Evolutionary conservation across 2,113 vertebrate genomes (phyloP).

Genomic region (Cyphomyrus plagiostoma): DNA sequence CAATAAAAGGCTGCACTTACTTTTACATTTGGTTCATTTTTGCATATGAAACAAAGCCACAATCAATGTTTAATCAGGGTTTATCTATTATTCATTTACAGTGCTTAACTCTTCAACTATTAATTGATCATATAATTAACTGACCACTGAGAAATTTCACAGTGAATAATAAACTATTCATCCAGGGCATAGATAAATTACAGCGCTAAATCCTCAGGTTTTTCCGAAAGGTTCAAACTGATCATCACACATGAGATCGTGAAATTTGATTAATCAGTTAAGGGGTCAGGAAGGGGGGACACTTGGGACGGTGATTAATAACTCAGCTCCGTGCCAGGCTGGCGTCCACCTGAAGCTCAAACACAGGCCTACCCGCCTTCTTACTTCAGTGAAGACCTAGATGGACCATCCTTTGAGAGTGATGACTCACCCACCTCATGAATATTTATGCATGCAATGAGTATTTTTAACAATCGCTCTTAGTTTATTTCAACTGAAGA

Average conservation of each 20-base stretch:
- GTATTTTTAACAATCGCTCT: conserved; percentile 18
- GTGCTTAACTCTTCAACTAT: conserved; percentile 11
- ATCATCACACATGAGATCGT: background rate
- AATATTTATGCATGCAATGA: conserved; percentile 9
- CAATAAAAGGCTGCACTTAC: background rate
- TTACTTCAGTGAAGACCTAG: background rate
- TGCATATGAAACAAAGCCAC: background rate
- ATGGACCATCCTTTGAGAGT: background rate
- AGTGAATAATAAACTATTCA: background rate
- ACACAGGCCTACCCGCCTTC: background rate
- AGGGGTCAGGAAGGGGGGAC: background rate
- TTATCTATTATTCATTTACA: background rate
- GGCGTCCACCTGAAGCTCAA: background rate
- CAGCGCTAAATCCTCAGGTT: background rate
- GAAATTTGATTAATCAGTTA: background rate
- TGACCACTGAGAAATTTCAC: background rate
- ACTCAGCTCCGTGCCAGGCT: background rate
- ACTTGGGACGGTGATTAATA: background rate
- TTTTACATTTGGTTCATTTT: background rate
- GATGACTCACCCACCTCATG: conserved; percentile 8
- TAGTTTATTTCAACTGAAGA: conserved; percentile 19
- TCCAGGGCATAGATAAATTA: background rate
- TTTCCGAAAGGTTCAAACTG: background rate
- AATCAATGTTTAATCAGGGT: conserved; percentile 14
- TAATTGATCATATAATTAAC: background rate